A percentile compares a stretch with the other conserved stretches of the same genome.
These are phyloP conservation scores for Malachius bipustulatus DNA, from an alignment of 2,888 invertebrate genomes.

Conservation along the genomic window DNA sequence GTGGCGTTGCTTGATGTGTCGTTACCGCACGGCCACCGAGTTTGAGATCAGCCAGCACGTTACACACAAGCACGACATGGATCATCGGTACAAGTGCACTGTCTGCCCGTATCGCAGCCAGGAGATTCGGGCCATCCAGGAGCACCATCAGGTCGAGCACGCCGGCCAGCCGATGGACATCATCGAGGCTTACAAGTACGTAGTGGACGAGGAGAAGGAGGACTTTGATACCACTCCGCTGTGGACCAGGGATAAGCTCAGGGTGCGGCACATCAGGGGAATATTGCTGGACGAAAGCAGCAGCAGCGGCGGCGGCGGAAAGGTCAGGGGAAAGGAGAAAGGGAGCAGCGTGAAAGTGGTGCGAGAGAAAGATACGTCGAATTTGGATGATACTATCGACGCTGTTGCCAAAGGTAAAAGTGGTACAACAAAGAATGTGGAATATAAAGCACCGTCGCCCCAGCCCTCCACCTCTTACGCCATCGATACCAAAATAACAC, in stretches of 20 bases:
- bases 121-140: constrained; percentile 43
- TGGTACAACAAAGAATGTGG: no score
- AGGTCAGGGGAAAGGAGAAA: not conserved
- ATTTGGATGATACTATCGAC: constrained; percentile 29
- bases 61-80: constrained; percentile 46
- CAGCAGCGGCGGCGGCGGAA: not conserved
- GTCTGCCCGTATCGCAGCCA: constrained; percentile 50
- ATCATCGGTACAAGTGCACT: constrained; percentile 58
- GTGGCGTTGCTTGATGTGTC: constrained; percentile 62
- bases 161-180: constrained; percentile 35
- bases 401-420: constrained; percentile 22
- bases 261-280: constrained; percentile 40
- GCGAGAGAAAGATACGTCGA: no score
- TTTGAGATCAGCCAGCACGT: constrained; percentile 51
- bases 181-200: constrained; percentile 45
- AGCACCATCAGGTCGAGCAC: constrained; percentile 51
- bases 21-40: constrained; percentile 46
- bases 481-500: constrained; percentile 1
- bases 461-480: not conserved
- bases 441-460: not conserved
- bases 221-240: constrained; percentile 46
- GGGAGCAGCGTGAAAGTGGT: not conserved
- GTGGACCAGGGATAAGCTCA: constrained; percentile 47
- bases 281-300: constrained; percentile 44
- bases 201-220: constrained; percentile 32